Percentiles rank a stretch among this genome's conserved stretches.
Evolutionary conservation across 2,797 vertebrate species (phyloP).

Genomic region (Gallinago stenura): DNA sequence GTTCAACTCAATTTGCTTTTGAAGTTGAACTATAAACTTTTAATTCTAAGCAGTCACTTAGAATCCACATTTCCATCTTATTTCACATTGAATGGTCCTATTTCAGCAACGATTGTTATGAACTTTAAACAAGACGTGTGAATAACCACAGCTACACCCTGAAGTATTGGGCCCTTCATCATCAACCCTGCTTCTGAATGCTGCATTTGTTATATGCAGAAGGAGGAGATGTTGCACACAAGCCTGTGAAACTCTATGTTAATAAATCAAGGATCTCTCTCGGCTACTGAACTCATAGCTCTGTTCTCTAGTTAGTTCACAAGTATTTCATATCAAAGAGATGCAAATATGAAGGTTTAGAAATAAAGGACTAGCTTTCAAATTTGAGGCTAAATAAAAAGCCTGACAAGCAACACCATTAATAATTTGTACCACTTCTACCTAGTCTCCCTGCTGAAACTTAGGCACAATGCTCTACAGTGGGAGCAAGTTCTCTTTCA

Average conservation of each 20-base stretch:
- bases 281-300: constrained; percentile 44
- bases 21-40: neutral
- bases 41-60: neutral
- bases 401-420: neutral
- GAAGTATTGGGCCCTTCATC: neutral
- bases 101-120: neutral
- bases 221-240: neutral
- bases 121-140: neutral
- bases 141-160: neutral
- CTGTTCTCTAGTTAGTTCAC: constrained; percentile 65
- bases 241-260: neutral
- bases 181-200: neutral
- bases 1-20: neutral
- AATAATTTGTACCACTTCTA: neutral
- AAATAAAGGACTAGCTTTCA: constrained; percentile 46
- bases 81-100: neutral
- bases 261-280: constrained; percentile 42
- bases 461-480: neutral
- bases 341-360: constrained; percentile 48
- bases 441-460: neutral
- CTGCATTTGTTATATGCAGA: neutral
- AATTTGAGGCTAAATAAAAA: constrained; percentile 48
- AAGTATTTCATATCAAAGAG: constrained; percentile 56
- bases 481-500: neutral
- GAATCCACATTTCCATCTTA: neutral